A percentile compares a stretch with the other conserved stretches of the same genome.
phyloP scores from a whole-genome alignment of 30 jellyfish, hydroid and myxozoan species.

The Rhopilema esculentum region DNA sequence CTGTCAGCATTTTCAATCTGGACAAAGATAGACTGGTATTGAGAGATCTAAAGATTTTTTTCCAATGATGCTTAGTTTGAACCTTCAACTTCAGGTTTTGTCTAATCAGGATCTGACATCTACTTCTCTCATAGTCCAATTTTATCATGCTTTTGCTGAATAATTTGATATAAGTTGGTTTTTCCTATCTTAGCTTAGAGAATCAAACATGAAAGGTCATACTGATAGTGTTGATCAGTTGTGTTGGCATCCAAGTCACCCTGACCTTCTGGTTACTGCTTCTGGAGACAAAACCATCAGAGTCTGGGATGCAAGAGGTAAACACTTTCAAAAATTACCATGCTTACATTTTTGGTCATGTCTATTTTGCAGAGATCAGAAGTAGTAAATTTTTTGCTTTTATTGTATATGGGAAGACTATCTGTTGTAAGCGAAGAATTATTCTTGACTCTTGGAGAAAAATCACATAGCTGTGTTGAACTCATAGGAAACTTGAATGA shows the following conservation, averaged over 20 bases:
- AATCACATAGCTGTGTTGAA: too few species aligned
- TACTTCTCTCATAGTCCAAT: background rate
- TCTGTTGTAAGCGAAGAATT: too few species aligned
- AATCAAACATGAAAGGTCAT: constrained; percentile 92
- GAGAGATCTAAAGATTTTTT: too few species aligned
- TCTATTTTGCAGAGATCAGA: too few species aligned
- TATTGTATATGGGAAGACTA: too few species aligned
- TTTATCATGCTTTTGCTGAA: background rate
- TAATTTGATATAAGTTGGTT: background rate
- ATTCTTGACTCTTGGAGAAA: too few species aligned
- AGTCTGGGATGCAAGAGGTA: constrained; percentile 98
- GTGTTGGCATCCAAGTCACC: constrained; percentile 97
- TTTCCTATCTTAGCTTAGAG: constrained; percentile 42
- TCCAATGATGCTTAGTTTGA: background rate
- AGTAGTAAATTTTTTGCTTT: too few species aligned
- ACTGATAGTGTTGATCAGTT: constrained; percentile 98
- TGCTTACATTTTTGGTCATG: too few species aligned
- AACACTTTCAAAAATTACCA: background rate
- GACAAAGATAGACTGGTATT: constrained; percentile 95
- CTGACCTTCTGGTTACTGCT: constrained; percentile 94
- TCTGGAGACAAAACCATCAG: constrained; percentile 97
- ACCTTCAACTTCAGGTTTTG: background rate
- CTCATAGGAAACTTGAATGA: too few species aligned
- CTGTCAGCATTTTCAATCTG: constrained; percentile 91
- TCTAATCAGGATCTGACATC: background rate